phyloP scores from a whole-genome alignment of 2,113 vertebrate genomes.

The Eidolon helvum region DNA sequence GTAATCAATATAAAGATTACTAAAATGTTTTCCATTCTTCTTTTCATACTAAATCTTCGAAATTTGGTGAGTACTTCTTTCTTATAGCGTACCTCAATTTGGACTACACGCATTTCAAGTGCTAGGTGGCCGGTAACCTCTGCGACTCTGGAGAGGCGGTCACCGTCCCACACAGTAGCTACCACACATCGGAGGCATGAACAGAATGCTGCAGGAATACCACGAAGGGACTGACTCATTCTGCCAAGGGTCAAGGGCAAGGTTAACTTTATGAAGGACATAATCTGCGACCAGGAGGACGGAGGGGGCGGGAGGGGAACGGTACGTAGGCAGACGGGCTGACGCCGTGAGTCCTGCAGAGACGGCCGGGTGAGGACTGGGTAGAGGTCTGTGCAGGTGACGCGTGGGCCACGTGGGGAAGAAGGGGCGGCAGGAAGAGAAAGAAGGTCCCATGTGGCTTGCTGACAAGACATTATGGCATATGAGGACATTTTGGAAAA shows the following conservation, averaged over 20 bases:
- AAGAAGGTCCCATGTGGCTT: not conserved
- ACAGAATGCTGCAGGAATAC: not conserved
- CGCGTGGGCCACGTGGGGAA: fast-evolving
- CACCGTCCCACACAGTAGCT: fast-evolving
- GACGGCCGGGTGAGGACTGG: not conserved
- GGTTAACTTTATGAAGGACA: too few relatives aligned
- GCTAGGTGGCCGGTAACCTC: fast-evolving
- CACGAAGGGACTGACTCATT: fast-evolving
- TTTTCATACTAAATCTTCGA: not conserved
- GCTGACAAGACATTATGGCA: not conserved
- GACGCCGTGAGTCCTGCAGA: not conserved
- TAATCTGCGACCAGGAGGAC: not conserved
- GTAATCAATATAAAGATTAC: too few relatives aligned
- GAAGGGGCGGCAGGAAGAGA: fast-evolving
- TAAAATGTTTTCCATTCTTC: not conserved
- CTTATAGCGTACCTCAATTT: fast-evolving
- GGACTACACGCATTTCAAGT: fast-evolving
- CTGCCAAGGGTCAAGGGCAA: not conserved
- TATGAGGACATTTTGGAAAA: fast-evolving
- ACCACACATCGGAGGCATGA: fast-evolving
- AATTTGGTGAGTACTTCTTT: fast-evolving
- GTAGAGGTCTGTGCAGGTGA: not conserved
- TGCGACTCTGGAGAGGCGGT: not conserved
- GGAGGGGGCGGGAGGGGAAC: fast-evolving
- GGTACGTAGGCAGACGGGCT: fast-evolving